A percentile compares a stretch with the other conserved stretches of the same genome.
These are phyloP conservation scores for Parazoanthus darwini DNA, from an alignment of 92 coral and sea anemone genomes.

Conservation along the genomic window DNA sequence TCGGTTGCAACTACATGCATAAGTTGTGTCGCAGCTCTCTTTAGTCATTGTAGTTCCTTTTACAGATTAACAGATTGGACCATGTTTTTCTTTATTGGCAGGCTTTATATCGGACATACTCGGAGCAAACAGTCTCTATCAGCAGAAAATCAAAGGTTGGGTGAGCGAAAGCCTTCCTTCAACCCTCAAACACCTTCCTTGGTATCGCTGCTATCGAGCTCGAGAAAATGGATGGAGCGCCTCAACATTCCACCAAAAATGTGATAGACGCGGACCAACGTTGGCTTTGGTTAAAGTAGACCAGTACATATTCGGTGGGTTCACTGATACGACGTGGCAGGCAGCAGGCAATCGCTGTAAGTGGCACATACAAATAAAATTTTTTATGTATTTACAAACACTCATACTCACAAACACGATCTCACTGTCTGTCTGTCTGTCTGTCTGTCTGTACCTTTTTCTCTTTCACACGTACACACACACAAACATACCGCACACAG, in stretches of 20 bases:
- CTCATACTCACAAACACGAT: background rate
- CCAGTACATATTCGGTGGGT: slow-evolving; percentile 26
- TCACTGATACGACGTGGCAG: slow-evolving; percentile 28
- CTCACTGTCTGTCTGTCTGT: no score
- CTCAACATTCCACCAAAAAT: background rate
- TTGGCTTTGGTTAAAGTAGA: slow-evolving; percentile 22
- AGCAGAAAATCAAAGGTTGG: slow-evolving; percentile 7
- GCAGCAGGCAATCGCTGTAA: background rate
- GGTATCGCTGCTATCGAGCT: slow-evolving; percentile 41
- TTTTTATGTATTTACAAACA: background rate
- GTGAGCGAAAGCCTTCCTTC: slow-evolving; percentile 18
- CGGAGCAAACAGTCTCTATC: slow-evolving; percentile 23
- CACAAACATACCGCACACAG: no score
- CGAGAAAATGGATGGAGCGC: background rate
- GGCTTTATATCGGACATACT: slow-evolving; percentile 27
- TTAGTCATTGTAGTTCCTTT: background rate
- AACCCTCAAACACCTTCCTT: background rate
- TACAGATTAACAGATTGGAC: background rate
- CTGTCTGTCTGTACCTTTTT: background rate
- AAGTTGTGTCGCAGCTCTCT: no score
- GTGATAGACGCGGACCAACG: slow-evolving; percentile 11
- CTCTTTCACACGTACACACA: background rate
- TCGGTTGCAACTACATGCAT: no score
- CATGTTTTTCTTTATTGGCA: background rate
- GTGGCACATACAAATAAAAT: background rate